These are phyloP conservation scores for Listronotus bonariensis DNA, from an alignment of 1,140 invertebrate species.

Conservation along the genomic window DNA sequence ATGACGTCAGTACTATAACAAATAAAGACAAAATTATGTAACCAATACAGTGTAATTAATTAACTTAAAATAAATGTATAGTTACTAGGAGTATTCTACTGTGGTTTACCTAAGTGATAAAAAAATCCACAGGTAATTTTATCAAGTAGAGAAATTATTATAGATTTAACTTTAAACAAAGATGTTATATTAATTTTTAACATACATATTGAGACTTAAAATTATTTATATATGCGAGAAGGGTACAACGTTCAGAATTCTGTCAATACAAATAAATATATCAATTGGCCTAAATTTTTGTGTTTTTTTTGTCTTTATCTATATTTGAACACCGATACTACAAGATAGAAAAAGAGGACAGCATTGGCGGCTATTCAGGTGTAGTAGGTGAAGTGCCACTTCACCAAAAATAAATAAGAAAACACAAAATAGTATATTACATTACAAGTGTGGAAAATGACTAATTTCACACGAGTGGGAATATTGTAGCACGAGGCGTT, in stretches of 20 bases:
- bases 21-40: background rate
- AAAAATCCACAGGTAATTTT: constrained; percentile 12
- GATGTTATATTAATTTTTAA: constrained; percentile 25
- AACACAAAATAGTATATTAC: too few species aligned
- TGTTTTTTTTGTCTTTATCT: constrained; percentile 42
- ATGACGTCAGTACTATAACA: background rate
- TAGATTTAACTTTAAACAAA: constrained; percentile 22
- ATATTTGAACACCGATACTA: too few species aligned
- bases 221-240: constrained; percentile 53
- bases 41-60: background rate
- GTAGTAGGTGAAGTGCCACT: too few species aligned
- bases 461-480: too few species aligned
- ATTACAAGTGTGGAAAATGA: too few species aligned
- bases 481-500: too few species aligned
- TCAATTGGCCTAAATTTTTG: constrained; percentile 54
- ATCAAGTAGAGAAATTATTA: constrained; percentile 8
- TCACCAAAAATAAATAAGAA: too few species aligned
- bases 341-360: too few species aligned
- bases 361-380: too few species aligned
- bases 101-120: constrained; percentile 16
- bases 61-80: constrained; percentile 21
- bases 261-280: constrained; percentile 55
- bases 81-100: constrained; percentile 21
- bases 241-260: constrained; percentile 56
- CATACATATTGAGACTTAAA: constrained; percentile 22